phyloP scores from a whole-genome alignment of 2,797 vertebrate genomes.

The Malacoraja senta region DNA sequence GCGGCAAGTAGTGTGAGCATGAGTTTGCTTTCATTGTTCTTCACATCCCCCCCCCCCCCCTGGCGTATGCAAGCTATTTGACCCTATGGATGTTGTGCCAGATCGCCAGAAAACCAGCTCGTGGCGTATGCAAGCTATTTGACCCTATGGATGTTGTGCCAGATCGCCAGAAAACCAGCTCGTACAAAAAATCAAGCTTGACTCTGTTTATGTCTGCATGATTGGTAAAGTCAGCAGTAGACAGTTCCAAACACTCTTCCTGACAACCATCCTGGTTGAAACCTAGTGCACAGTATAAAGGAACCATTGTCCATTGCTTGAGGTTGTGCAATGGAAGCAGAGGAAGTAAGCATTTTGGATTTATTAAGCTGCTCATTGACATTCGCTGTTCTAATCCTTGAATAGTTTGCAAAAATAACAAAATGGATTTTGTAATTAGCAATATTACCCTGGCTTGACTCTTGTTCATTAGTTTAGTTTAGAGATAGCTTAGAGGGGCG shows the following conservation, averaged over 20 bases:
- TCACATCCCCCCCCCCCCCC: not conserved
- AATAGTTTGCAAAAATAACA: not conserved
- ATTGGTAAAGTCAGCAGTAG: not conserved
- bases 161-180: not conserved
- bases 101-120: no score
- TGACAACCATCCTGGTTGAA: not conserved
- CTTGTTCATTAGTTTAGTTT: no score
- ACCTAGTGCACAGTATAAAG: not conserved
- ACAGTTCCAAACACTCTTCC: not conserved
- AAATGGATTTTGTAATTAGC: not conserved
- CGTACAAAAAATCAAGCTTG: not conserved
- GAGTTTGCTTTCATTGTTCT: not conserved
- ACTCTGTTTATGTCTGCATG: not conserved
- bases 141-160: not conserved
- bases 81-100: no score
- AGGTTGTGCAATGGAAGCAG: no score
- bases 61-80: no score
- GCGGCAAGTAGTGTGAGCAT: not conserved
- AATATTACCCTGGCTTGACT: no score
- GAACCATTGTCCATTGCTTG: not conserved
- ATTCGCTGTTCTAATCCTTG: not conserved
- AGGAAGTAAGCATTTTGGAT: no score
- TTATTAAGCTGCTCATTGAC: not conserved
- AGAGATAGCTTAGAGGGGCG: no score
- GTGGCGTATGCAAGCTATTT: not conserved